Evolutionary conservation across 2,888 invertebrate species (phyloP), one percentile per base, ranked within the genome.

Genomic region (Callosobruchus maculatus): DNA sequence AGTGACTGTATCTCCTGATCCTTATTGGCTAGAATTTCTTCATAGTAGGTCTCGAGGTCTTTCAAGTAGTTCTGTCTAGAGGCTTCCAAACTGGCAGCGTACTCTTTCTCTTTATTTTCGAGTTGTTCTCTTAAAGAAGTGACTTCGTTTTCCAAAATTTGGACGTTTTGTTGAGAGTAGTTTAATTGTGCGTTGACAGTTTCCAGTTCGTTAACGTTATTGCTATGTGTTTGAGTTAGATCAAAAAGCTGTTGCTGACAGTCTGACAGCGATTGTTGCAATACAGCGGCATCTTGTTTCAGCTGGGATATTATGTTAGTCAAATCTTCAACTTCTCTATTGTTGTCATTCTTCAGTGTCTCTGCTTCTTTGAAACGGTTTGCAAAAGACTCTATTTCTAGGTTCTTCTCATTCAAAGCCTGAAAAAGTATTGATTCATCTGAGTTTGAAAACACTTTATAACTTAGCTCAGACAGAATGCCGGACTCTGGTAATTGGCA

Each of bases 1-100:
- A 84, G 77, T 66, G 78, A 79, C 73, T 83, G 82, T 21, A 84
- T 76, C 67, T 85, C 85, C 3, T 79, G 73, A 70, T 86, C 84
- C 78, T 85, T 85, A 13, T 79, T 79, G 0, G 77, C 76, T 18
- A 85, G 70, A 13, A 82, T 68, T 76, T 85, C 84, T 75, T 84
- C 83, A 70, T 84, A 80, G 76, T 80, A 79, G 69, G 78, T 81
- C 74, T 83, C 80, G 26, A 81, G 77, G 49, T 82, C 81, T 20
- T 66, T 70, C 21, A 79, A 70, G 20, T 77, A 78, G n/a, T 73
- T 76, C 71, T 79, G 77, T 22, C 76, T 72, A 20, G 79, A 70
- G 68, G 77, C 74, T 69, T 81, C 78, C 69, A 79, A 49, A 0
- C 77, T 73, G 31, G 49, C 71, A 22, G 73, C 72, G 68, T 78